Conservation (phyloP, 2,888 invertebrate genomes). For the Cheilosia impressa region DNA sequence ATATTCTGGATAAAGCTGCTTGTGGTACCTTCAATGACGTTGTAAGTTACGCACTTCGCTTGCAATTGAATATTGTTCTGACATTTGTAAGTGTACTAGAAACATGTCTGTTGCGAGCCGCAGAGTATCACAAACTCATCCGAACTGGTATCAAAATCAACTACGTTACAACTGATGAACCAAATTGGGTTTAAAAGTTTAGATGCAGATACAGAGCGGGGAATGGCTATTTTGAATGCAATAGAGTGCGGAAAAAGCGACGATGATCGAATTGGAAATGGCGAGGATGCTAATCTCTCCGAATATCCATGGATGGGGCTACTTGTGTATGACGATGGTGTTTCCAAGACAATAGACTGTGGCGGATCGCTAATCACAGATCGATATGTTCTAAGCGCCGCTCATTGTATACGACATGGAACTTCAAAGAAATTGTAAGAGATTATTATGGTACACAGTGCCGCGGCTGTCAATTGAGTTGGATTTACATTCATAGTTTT, state of each 20-base stretch:
- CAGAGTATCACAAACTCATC: slow-evolving; percentile 9
- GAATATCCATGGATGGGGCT: slow-evolving; percentile 91
- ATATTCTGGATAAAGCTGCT: slow-evolving; percentile 21
- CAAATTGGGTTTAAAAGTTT: background rate
- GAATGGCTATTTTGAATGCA: slow-evolving; percentile 56
- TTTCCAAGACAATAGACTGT: slow-evolving; percentile 79
- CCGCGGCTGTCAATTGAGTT: no score
- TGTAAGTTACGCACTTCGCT: slow-evolving; percentile 30
- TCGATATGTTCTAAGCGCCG: slow-evolving; percentile 77
- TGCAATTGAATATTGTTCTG: background rate
- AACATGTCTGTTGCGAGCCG: slow-evolving; percentile 55
- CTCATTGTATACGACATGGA: slow-evolving; percentile 74
- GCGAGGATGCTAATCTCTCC: slow-evolving; percentile 85
- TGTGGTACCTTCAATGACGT: slow-evolving; percentile 43
- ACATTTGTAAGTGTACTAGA: background rate
- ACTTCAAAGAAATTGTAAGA: slow-evolving; percentile 64
- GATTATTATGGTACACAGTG: background rate
- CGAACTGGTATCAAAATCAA: background rate
- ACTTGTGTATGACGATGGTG: slow-evolving; percentile 84
- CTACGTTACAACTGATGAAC: background rate
- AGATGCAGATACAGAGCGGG: slow-evolving; percentile 2
- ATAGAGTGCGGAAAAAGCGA: slow-evolving; percentile 85
- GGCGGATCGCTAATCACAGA: slow-evolving; percentile 77
- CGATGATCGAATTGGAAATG: slow-evolving; percentile 85
- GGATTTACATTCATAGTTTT: no score